Base-by-base conservation (phyloP, 2,113 vertebrate species). In the Sander lucioperca region DNA sequence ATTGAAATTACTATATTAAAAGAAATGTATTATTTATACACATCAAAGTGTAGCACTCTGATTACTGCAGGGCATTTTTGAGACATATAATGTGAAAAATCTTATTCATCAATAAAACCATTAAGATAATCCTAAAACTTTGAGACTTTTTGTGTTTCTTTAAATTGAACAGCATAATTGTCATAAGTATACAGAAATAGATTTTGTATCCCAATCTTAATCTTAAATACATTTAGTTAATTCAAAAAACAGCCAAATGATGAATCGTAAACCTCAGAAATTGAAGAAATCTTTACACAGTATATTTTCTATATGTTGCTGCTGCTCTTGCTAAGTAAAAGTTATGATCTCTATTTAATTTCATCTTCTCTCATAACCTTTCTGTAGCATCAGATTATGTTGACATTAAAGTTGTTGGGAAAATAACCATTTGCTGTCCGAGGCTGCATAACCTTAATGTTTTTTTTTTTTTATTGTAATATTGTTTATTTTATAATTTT, bases 271-370 rank as follows among this genome's bases (percentile, higher is more conserved):
- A 45, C 30, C 30, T 77, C 18, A 18, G 3, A 64, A 71, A 3
- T 27, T 77, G 33, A 66, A 61, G 13, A 27, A 33, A 69, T 8
- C 3, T 16, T 56, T n/a, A 33, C 25, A 27, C 39, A 50, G 7
- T 19, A 12, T 81, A 6, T n/a, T 48, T 53, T 72, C 50, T 25
- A n/a, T 61, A 23, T 33, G 47, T 57, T n/a, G 15, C 50, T 30
- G 50, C 6, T 70, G 21, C 21, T 68, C 16, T 71, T 36, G 16
- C 18, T 47, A 62, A 67, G 51, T 43, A 45, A 74, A 75, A 80
- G 45, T 67, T 86, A 12, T 50, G 30, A 61, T 70, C 59, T 77
- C 59, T 43, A 23, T 73, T 70, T 53, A 77, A 3, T 77, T 54
- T 47, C 25, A 18, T 59, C 39, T 15, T 71, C 30, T 33, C 21